These are phyloP conservation scores for Anneissia japonica DNA, from an alignment of 35 echinoderm and acorn worm species.

Conservation along the genomic window DNA sequence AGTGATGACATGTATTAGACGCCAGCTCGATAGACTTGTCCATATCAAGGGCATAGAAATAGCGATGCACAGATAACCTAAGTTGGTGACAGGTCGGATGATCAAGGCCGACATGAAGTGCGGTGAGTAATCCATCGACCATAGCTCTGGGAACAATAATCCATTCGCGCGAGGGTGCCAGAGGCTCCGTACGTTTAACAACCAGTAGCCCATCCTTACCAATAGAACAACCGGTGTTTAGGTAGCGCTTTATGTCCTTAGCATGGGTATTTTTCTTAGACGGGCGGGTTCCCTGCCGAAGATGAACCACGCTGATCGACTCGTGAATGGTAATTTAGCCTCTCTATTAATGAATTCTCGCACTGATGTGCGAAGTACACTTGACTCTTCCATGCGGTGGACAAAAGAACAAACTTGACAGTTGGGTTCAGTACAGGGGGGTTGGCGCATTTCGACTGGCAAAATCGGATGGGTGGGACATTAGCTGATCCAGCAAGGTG, in stretches of 20 bases:
- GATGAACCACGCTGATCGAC: not conserved
- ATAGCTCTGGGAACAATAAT: not conserved
- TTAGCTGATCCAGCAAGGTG: too few species aligned
- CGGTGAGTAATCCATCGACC: not conserved
- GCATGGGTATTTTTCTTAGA: not conserved
- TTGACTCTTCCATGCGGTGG: not conserved
- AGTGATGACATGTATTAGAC: not conserved
- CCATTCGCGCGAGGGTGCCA: not conserved
- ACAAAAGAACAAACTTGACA: not conserved
- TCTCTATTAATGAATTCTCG: not conserved
- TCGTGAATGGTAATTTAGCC: not conserved
- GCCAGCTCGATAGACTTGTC: not conserved
- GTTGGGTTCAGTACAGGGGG: not conserved
- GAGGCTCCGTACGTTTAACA: not conserved
- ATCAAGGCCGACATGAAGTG: not conserved
- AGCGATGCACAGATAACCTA: not conserved
- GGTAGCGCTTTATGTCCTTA: not conserved
- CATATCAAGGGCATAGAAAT: not conserved
- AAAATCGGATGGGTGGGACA: conserved; percentile 2
- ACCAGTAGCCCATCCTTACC: not conserved
- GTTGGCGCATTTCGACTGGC: not conserved
- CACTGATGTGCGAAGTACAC: not conserved
- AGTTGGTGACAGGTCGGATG: not conserved
- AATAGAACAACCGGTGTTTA: not conserved
- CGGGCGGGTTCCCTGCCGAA: not conserved